Evolutionary conservation across 2,797 vertebrate species (phyloP).

Genomic region (Myotis pilosus): DNA sequence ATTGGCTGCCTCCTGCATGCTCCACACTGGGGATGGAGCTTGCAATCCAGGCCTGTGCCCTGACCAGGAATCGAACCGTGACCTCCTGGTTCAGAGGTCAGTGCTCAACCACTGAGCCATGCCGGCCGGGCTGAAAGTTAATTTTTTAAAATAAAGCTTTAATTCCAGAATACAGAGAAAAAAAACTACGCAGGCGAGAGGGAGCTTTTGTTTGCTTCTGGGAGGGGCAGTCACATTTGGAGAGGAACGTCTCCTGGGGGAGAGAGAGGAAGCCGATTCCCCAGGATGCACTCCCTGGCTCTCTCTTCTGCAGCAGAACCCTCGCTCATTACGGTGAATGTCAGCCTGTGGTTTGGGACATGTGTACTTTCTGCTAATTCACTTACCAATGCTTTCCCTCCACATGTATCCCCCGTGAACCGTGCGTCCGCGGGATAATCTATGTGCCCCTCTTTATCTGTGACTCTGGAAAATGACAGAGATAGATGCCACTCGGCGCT

Average conservation of each 20-base stretch:
- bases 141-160: background rate
- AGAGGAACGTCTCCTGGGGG: constrained; percentile 35
- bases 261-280: constrained; percentile 29
- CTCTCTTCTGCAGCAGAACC: constrained; percentile 15
- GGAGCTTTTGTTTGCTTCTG: constrained; percentile 41
- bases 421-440: constrained; percentile 25
- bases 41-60: too few species aligned
- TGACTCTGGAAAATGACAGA: constrained; percentile 46
- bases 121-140: background rate
- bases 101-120: too few species aligned
- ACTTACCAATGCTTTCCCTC: constrained; percentile 52
- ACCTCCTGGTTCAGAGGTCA: too few species aligned
- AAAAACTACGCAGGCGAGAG: background rate
- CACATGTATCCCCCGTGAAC: constrained; percentile 32
- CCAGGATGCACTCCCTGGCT: constrained; percentile 25
- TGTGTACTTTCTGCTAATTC: constrained; percentile 70
- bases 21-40: too few species aligned
- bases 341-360: constrained; percentile 49
- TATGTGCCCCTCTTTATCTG: constrained; percentile 35
- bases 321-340: constrained; percentile 49
- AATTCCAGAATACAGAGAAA: background rate
- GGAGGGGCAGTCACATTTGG: background rate
- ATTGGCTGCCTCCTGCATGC: too few species aligned
- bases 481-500: constrained; percentile 49
- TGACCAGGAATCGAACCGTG: too few species aligned